phyloP scores from a whole-genome alignment of 2,113 vertebrate genomes.

The Antigone vipio region DNA sequence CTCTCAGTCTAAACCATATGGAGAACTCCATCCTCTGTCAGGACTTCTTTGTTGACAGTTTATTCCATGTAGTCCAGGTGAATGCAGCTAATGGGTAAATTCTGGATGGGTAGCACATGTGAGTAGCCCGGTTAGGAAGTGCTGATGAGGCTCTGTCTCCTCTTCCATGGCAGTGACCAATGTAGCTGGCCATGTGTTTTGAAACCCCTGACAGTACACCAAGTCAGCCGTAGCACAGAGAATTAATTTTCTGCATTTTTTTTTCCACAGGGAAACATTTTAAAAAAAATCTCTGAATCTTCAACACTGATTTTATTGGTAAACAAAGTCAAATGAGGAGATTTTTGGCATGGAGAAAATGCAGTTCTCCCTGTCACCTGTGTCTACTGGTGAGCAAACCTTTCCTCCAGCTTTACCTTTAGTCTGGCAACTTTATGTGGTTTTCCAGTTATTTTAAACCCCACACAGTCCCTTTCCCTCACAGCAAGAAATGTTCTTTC shows the following conservation, averaged over 20 bases:
- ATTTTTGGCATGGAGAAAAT: background rate
- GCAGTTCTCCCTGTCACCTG: background rate
- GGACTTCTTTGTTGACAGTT: background rate
- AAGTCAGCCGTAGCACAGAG: background rate
- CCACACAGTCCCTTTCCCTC: background rate
- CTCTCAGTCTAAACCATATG: background rate
- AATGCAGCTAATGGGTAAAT: background rate
- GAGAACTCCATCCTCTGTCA: background rate
- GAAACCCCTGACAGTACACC: background rate
- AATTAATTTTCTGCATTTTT: background rate
- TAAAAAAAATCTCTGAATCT: background rate
- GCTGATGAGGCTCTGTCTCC: background rate
- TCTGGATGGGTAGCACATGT: background rate
- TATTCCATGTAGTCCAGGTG: background rate
- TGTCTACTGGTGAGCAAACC: background rate
- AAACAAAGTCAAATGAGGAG: background rate
- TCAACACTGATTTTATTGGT: background rate
- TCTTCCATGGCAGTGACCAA: rapidly evolving
- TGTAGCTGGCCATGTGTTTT: background rate
- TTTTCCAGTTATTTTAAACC: background rate
- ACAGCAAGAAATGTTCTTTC: background rate
- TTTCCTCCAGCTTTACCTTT: background rate
- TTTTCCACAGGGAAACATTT: background rate
- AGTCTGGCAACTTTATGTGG: background rate
- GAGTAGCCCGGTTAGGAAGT: background rate